Evolutionary conservation across 2,888 invertebrate species (phyloP).

Genomic region (Aspidapion aeneum): DNA sequence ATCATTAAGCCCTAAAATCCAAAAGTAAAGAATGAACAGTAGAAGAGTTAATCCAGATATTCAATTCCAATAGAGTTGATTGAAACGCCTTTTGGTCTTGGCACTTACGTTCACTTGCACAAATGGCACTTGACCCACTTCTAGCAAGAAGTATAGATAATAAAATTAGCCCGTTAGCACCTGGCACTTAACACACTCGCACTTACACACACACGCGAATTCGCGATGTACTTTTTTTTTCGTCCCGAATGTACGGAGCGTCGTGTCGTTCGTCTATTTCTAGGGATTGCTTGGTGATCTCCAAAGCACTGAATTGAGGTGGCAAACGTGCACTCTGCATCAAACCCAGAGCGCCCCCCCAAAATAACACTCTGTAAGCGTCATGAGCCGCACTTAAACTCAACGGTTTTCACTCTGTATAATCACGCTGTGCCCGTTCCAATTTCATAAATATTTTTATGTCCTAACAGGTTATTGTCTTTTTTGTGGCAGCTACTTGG

Average conservation of each 20-base stretch:
- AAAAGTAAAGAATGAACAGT: slow-evolving; percentile 9
- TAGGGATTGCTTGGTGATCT: slow-evolving; percentile 49
- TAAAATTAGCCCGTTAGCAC: slow-evolving; percentile 36
- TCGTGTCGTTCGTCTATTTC: slow-evolving; percentile 49
- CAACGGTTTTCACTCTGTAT: background rate
- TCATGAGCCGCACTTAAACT: background rate
- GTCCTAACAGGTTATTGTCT: background rate
- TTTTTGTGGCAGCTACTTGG: background rate
- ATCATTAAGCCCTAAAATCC: slow-evolving; percentile 45
- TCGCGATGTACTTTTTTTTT: slow-evolving; percentile 40
- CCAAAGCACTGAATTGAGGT: slow-evolving; percentile 49
- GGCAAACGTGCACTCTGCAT: slow-evolving; percentile 44
- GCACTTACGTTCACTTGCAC: slow-evolving; percentile 30
- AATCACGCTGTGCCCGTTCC: background rate
- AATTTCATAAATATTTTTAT: background rate
- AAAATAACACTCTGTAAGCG: slow-evolving; percentile 1
- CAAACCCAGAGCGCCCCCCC: slow-evolving; percentile 45
- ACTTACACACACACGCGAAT: slow-evolving; percentile 33
- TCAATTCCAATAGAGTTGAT: too few species aligned
- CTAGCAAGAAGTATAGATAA: slow-evolving; percentile 37
- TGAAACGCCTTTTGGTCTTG: background rate
- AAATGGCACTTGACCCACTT: slow-evolving; percentile 40
- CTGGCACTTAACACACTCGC: slow-evolving; percentile 40
- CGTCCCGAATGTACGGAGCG: slow-evolving; percentile 45
- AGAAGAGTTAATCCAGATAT: background rate